Percentiles rank a stretch among this genome's conserved stretches.
phyloP scores from a whole-genome alignment of 2,113 vertebrate species.

The Seriola rivoliana region DNA sequence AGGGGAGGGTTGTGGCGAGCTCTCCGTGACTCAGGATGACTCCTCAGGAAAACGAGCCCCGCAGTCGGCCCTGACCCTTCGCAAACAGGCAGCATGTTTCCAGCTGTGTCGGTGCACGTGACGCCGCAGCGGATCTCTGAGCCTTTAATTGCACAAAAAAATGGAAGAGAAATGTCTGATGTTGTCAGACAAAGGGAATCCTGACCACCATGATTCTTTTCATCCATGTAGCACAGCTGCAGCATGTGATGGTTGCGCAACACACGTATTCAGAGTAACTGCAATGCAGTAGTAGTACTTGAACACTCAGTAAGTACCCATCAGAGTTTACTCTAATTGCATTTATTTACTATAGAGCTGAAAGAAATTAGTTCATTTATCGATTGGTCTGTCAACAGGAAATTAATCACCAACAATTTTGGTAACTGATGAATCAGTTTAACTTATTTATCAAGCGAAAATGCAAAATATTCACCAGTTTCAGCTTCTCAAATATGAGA shows the following conservation, averaged over 20 bases:
- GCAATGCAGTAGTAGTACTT: neutral
- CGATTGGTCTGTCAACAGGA: neutral
- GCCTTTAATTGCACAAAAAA: constrained; percentile 15
- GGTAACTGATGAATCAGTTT: too few relatives aligned
- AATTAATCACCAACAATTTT: too few relatives aligned
- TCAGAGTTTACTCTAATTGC: neutral
- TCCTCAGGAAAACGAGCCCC: constrained; percentile 64
- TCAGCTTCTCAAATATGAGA: neutral
- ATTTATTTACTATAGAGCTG: neutral
- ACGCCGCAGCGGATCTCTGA: constrained; percentile 18
- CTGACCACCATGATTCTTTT: constrained; percentile 13
- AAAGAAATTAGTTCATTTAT: neutral
- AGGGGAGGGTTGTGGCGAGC: constrained; percentile 22
- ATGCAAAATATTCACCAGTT: neutral
- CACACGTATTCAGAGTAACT: neutral
- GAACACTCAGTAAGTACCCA: neutral
- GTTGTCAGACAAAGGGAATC: constrained; percentile 32
- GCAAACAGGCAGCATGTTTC: constrained; percentile 10
- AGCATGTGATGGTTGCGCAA: neutral
- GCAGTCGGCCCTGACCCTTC: constrained; percentile 67
- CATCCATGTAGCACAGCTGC: neutral
- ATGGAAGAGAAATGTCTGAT: constrained; percentile 4
- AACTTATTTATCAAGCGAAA: too few relatives aligned
- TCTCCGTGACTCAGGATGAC: constrained; percentile 77
- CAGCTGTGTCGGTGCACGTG: constrained; percentile 45